A percentile compares a stretch with the other conserved stretches of the same genome.
Conservation (phyloP, 2,888 invertebrate species). For the Ashinkailepas kermadecensis region DNA sequence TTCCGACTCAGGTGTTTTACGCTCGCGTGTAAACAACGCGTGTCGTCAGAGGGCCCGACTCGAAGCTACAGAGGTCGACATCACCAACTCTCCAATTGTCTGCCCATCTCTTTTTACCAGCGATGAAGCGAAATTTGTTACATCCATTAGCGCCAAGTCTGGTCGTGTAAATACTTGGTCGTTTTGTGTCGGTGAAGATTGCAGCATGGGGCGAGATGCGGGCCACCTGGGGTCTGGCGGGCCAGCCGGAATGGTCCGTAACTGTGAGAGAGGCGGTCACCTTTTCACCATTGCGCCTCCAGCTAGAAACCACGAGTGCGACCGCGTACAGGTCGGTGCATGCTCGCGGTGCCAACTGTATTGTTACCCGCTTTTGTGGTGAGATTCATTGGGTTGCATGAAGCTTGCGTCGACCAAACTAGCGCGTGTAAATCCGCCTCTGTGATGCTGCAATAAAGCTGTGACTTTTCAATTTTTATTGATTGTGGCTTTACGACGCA, state of each 20-base stretch:
- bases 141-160: background rate
- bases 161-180: background rate
- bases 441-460: no score
- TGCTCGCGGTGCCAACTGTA: no score
- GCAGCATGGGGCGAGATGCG: background rate
- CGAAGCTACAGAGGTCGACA: background rate
- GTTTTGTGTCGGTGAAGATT: background rate
- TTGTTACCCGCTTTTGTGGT: no score
- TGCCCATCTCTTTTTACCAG: constrained; percentile 8
- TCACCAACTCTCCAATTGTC: background rate
- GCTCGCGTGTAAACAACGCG: background rate
- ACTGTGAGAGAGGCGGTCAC: background rate
- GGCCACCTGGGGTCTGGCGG: background rate
- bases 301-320: no score
- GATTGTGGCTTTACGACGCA: no score
- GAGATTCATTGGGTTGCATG: no score
- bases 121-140: constrained; percentile 3
- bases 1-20: constrained; percentile 2
- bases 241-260: background rate
- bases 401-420: no score
- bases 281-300: background rate
- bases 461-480: no score
- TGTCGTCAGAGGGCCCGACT: background rate
- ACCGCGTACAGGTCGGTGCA: no score
- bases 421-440: no score